Evolutionary conservation across 1,140 invertebrate species (phyloP).

Genomic region (Olivierus martensii): DNA sequence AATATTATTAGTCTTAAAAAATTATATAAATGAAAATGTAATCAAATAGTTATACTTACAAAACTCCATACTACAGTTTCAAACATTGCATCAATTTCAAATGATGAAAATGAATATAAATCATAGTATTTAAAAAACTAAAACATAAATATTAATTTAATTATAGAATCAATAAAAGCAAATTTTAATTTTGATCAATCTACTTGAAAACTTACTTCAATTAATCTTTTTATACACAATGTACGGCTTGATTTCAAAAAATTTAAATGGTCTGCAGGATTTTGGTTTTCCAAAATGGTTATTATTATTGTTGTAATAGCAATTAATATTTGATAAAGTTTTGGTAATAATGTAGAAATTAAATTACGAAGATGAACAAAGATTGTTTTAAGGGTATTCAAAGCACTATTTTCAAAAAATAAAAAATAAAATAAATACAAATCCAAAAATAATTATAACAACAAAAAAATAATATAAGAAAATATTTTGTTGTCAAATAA

Average conservation of each 20-base stretch:
- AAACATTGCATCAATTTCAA: conserved; percentile 61
- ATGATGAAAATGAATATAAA: conserved; percentile 49
- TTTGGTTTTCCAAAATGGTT: conserved; percentile 37
- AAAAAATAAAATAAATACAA: not conserved
- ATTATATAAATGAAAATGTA: not conserved
- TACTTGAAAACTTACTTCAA: conserved; percentile 23
- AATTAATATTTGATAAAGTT: conserved; percentile 54
- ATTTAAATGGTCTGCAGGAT: conserved; percentile 25
- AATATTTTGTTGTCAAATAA: too few relatives aligned
- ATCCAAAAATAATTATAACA: too few relatives aligned
- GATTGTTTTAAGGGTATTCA: conserved; percentile 45
- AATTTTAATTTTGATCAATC: not conserved
- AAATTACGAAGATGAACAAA: conserved; percentile 72
- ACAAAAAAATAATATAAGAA: too few relatives aligned
- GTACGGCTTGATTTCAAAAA: conserved; percentile 49
- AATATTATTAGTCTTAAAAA: not conserved
- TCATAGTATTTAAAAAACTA: conserved; percentile 69
- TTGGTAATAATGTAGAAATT: conserved; percentile 48
- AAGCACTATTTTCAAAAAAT: conserved; percentile 3
- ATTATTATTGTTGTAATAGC: conserved; percentile 47
- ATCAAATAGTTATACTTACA: conserved; percentile 30
- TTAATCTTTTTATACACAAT: conserved; percentile 23
- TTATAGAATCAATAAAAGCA: not conserved
- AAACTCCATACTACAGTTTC: conserved; percentile 65
- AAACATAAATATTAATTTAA: conserved; percentile 21